phyloP scores from a whole-genome alignment of 2,797 vertebrate species.

The Gadopsis marmoratus region DNA sequence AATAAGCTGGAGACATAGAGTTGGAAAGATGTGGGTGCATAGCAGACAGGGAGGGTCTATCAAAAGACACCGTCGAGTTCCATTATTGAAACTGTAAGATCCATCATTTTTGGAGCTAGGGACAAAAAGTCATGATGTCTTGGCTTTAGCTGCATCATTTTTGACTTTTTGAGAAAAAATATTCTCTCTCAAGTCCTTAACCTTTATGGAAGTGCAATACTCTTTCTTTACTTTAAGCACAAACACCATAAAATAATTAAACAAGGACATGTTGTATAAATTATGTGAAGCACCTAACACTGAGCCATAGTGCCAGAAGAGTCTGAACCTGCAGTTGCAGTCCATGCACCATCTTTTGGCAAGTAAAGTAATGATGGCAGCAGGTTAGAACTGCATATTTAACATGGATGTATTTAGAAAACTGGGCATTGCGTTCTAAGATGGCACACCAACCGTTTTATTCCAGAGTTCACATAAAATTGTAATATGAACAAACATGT shows the following conservation, averaged over 20 bases:
- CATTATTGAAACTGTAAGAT: neutral
- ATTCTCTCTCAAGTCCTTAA: too few species aligned
- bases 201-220: neutral
- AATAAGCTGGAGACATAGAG: neutral
- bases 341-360: too few species aligned
- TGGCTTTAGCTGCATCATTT: neutral
- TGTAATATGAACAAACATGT: neutral
- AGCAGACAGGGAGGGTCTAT: neutral
- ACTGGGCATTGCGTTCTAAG: neutral
- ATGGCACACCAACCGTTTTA: neutral
- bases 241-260: neutral
- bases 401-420: too few species aligned
- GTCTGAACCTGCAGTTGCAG: too few species aligned
- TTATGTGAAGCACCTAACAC: too few species aligned
- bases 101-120: neutral
- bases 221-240: too few species aligned
- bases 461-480: neutral
- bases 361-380: too few species aligned
- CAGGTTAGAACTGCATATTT: too few species aligned
- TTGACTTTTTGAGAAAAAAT: neutral
- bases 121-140: neutral
- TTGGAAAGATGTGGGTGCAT: neutral
- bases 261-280: neutral
- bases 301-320: too few species aligned
- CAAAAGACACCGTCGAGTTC: neutral